Evolutionary conservation across 2,113 vertebrate genomes (phyloP).

Genomic region (Variabilichromis moorii): DNA sequence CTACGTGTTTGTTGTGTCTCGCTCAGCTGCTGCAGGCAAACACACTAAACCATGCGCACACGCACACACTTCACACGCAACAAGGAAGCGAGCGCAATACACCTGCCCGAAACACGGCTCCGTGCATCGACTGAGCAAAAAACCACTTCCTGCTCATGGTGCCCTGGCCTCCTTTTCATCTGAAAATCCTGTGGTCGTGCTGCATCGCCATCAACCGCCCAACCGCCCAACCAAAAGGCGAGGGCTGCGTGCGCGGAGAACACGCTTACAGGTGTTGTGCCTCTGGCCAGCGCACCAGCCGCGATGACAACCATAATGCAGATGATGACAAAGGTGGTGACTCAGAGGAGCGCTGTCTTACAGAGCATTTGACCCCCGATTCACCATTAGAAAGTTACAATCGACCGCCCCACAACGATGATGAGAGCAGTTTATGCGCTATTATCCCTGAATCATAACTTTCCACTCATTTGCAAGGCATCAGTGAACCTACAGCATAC

Average conservation of each 20-base stretch:
- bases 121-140: neutral
- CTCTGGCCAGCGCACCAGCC: constrained; percentile 26
- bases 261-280: constrained; percentile 61
- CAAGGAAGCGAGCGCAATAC: neutral
- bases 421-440: constrained; percentile 4
- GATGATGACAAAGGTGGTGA: constrained; percentile 36
- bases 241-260: neutral
- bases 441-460: constrained; percentile 52
- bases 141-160: constrained; percentile 51
- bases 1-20: neutral
- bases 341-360: neutral
- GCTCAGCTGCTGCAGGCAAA: neutral
- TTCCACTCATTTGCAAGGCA: constrained; percentile 10
- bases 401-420: neutral
- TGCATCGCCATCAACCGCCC: constrained; percentile 27
- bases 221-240: neutral
- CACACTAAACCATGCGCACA: neutral
- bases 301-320: constrained; percentile 35
- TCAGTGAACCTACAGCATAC: neutral
- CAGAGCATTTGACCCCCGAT: constrained; percentile 27
- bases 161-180: constrained; percentile 51
- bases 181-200: constrained; percentile 41
- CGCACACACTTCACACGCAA: neutral
- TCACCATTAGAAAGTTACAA: neutral
- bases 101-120: constrained; percentile 45